phyloP scores from a whole-genome alignment of 2,113 vertebrate species.

The Malurus alboscapulatus region DNA sequence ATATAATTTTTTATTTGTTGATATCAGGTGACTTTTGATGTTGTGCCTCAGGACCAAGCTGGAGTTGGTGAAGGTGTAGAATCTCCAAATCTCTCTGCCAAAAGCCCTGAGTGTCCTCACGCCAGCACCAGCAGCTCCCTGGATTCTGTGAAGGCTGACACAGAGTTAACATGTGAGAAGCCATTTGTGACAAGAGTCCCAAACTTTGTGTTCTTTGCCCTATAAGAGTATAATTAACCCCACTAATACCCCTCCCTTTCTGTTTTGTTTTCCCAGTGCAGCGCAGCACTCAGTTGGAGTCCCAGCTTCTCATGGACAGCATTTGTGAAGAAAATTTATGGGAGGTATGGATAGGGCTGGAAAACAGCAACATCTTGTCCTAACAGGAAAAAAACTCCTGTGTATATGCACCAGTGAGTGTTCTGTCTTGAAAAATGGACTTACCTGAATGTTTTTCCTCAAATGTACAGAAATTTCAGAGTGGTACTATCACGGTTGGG shows the following conservation, averaged over 20 bases:
- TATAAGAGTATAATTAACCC: not conserved
- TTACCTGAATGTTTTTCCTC: not conserved
- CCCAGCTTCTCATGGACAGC: constrained; percentile 77
- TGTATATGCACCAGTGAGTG: not conserved
- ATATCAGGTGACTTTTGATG: not conserved
- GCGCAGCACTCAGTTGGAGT: constrained; percentile 82
- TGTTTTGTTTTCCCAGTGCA: constrained; percentile 69
- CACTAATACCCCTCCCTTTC: not conserved
- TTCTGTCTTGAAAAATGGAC: not conserved
- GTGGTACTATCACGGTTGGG: constrained; percentile 82
- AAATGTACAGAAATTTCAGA: constrained; percentile 82
- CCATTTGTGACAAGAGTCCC: not conserved
- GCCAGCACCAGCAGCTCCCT: constrained; percentile 77
- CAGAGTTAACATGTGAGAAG: constrained; percentile 79
- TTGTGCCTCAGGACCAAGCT: constrained; percentile 31
- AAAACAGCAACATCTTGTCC: not conserved
- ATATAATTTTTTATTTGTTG: not conserved
- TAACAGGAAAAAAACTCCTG: not conserved
- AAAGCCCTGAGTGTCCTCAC: constrained; percentile 70
- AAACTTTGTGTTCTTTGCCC: not conserved
- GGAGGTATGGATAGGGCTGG: constrained; percentile 73
- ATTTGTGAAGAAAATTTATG: constrained; percentile 75
- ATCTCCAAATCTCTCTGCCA: constrained; percentile 26
- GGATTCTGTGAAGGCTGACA: constrained; percentile 76
- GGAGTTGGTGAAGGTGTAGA: constrained; percentile 54